Conservation (phyloP, 2,797 vertebrate genomes). For the Hoplostethus mediterraneus region DNA sequence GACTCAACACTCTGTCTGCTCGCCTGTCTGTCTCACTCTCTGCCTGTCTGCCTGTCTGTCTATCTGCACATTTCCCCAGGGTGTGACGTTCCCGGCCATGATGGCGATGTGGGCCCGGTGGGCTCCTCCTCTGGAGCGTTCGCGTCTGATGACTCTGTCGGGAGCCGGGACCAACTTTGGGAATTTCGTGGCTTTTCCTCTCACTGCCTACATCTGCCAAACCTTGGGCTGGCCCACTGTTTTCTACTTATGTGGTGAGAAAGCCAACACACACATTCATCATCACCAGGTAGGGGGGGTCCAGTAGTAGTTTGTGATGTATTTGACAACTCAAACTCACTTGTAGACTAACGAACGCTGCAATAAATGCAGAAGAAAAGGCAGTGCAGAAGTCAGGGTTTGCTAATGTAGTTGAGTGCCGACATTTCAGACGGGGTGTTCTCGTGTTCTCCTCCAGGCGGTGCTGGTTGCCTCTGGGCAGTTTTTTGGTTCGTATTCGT, state of each 20-base stretch:
- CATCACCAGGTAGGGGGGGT: too few species aligned
- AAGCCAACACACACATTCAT: neutral
- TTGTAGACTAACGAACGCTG: too few species aligned
- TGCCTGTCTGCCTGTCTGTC: neutral
- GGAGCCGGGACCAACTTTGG: slow-evolving; percentile 88
- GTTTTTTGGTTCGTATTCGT: slow-evolving; percentile 87
- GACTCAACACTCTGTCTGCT: too few species aligned
- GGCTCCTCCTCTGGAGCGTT: slow-evolving; percentile 89
- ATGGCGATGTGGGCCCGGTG: slow-evolving; percentile 93
- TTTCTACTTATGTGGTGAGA: slow-evolving; percentile 91
- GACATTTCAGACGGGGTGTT: too few species aligned
- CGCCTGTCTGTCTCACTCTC: too few species aligned
- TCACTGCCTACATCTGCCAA: slow-evolving; percentile 87
- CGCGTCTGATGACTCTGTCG: slow-evolving; percentile 85
- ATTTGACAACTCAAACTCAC: too few species aligned
- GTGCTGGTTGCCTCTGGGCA: slow-evolving; percentile 84
- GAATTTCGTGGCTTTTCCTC: slow-evolving; percentile 86
- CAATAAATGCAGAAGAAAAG: too few species aligned
- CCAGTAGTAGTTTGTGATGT: too few species aligned
- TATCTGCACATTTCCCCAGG: slow-evolving; percentile 68
- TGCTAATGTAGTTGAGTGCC: too few species aligned
- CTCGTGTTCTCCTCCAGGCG: slow-evolving; percentile 72
- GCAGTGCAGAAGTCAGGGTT: too few species aligned
- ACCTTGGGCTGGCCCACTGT: slow-evolving; percentile 89
- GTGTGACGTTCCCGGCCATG: slow-evolving; percentile 89